phyloP scores from a whole-genome alignment of 2,113 vertebrate species.

The Ammodytes dubius region DNA sequence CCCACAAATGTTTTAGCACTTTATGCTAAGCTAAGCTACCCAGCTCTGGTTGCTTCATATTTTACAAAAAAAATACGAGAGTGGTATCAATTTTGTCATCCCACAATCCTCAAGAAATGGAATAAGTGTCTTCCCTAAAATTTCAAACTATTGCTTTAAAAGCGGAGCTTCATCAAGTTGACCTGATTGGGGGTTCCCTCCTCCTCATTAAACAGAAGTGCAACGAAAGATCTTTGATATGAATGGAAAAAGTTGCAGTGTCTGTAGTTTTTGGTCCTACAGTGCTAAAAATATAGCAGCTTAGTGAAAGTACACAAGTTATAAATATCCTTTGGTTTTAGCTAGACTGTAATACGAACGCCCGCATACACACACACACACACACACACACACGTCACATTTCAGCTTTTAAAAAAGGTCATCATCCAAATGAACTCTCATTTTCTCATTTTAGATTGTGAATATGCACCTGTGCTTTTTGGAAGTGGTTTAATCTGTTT shows the following conservation, averaged over 20 bases:
- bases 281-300: background rate
- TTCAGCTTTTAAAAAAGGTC: background rate
- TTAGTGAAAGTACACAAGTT: background rate
- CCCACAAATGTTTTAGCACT: background rate
- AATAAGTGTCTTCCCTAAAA: background rate
- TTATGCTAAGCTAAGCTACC: background rate
- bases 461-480: background rate
- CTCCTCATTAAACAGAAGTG: slow-evolving; percentile 6
- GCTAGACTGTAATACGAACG: background rate
- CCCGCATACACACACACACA: no score
- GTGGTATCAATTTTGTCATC: background rate
- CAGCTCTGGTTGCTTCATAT: background rate
- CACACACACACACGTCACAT: no score
- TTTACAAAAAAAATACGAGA: background rate
- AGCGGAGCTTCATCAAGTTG: background rate
- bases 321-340: background rate
- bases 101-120: no score
- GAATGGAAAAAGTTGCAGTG: background rate
- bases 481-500: background rate
- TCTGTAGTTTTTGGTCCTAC: background rate
- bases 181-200: slow-evolving; percentile 4
- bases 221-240: background rate
- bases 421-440: background rate
- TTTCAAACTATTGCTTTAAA: background rate
- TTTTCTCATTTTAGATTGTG: background rate